phyloP scores from a whole-genome alignment of 2,888 invertebrate species.

The Sminthurides aquaticus region DNA sequence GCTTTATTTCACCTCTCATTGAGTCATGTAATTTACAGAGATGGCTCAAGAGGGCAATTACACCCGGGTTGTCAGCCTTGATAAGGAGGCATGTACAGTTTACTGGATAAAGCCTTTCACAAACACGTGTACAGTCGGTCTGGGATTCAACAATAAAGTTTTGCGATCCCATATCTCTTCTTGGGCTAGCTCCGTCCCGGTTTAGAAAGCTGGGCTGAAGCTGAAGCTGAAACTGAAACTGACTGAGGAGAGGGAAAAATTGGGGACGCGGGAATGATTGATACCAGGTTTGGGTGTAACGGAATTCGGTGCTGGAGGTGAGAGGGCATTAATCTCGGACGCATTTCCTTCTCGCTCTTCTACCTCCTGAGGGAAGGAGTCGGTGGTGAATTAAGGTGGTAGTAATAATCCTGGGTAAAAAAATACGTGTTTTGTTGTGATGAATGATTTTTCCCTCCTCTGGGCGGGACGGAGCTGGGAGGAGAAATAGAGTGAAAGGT shows the following conservation, averaged over 20 bases:
- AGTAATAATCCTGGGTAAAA: background rate
- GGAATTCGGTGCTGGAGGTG: background rate
- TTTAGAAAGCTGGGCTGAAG: background rate
- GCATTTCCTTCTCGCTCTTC: background rate
- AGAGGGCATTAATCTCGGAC: constrained; percentile 4
- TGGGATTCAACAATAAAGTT: no score
- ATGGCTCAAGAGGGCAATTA: no score
- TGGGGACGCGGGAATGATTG: background rate
- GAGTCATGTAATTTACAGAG: no score
- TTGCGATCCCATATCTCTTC: no score
- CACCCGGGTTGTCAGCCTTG: no score
- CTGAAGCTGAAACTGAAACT: background rate
- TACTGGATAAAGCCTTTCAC: no score
- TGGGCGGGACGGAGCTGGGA: background rate
- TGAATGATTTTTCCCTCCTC: background rate
- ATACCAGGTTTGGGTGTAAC: background rate
- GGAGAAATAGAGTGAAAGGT: background rate
- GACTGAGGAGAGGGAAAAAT: background rate
- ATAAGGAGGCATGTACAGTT: no score
- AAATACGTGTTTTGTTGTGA: background rate
- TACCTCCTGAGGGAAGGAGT: background rate
- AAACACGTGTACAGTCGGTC: no score
- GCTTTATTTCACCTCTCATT: no score
- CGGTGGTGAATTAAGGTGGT: no score
- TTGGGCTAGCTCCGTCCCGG: no score